These are phyloP conservation scores for Drosophila demipolita DNA, from an alignment of 2,888 invertebrate species.

Conservation along the genomic window DNA sequence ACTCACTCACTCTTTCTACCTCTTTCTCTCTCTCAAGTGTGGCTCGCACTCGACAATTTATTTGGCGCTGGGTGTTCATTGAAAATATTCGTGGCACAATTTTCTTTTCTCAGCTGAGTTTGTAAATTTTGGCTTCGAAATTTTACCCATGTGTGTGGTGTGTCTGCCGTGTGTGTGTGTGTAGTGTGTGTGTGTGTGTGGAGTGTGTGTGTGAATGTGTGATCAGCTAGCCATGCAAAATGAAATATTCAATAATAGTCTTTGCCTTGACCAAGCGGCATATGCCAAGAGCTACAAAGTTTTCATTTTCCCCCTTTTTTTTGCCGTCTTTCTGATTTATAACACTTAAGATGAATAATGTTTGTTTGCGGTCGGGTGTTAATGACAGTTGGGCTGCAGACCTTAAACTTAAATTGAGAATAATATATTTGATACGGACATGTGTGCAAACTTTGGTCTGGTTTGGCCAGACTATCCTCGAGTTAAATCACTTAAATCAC, in stretches of 20 bases:
- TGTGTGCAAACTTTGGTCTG: neutral
- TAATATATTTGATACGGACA: neutral
- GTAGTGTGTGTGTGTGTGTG: conserved; percentile 3
- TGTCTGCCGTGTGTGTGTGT: conserved; percentile 1
- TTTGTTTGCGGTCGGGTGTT: conserved; percentile 8
- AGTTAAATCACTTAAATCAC: neutral
- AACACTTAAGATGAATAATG: conserved; percentile 26
- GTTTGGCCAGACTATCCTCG: neutral
- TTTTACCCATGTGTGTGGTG: conserved; percentile 16
- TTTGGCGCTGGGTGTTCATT: conserved; percentile 68
- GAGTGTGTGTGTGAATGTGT: conserved; percentile 6
- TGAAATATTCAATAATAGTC: conserved; percentile 75
- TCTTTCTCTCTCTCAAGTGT: conserved; percentile 49
- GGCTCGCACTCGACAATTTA: conserved; percentile 73
- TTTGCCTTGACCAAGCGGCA: conserved; percentile 75
- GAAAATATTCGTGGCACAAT: conserved; percentile 66
- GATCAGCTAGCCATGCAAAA: conserved; percentile 43
- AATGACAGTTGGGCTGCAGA: neutral
- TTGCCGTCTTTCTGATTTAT: conserved; percentile 25
- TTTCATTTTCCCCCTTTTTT: conserved; percentile 8
- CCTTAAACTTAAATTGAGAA: neutral
- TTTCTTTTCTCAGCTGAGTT: conserved; percentile 56
- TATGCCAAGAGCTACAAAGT: conserved; percentile 66
- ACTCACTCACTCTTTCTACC: neutral
- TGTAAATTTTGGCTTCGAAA: conserved; percentile 54